These are phyloP conservation scores for Tachysurus vachellii DNA, from an alignment of 2,113 vertebrate genomes.

Conservation along the genomic window DNA sequence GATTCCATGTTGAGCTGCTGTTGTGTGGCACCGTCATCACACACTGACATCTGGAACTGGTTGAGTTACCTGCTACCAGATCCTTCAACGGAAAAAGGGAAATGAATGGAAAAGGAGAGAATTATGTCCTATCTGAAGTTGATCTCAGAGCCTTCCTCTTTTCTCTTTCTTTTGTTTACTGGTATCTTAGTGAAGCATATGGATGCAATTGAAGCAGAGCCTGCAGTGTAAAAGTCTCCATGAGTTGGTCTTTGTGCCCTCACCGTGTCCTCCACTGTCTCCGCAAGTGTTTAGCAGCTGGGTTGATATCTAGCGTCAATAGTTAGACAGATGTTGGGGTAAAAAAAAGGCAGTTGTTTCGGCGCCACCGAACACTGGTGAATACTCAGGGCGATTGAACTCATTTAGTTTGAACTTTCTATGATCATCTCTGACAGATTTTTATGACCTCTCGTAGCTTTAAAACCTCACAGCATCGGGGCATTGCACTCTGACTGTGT, in stretches of 20 bases:
- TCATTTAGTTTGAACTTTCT: background rate
- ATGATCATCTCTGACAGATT: background rate
- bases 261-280: conserved; percentile 28
- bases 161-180: conserved; percentile 4
- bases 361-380: background rate
- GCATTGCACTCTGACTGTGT: background rate
- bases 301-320: conserved; percentile 63
- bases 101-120: background rate
- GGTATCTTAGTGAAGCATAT: conserved; percentile 32
- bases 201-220: conserved; percentile 19
- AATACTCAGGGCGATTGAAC: conserved; percentile 16
- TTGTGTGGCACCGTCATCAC: background rate
- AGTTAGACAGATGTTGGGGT: background rate
- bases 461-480: background rate
- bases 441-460: background rate
- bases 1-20: background rate
- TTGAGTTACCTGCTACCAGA: background rate
- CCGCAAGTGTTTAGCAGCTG: conserved; percentile 58
- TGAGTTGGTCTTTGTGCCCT: background rate
- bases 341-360: background rate
- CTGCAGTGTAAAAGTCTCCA: background rate
- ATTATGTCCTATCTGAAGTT: background rate
- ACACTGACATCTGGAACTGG: conserved; percentile 16
- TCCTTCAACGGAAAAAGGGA: background rate
- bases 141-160: background rate